phyloP scores from a whole-genome alignment of 2,888 invertebrate species.

The Sesamia inferens region DNA sequence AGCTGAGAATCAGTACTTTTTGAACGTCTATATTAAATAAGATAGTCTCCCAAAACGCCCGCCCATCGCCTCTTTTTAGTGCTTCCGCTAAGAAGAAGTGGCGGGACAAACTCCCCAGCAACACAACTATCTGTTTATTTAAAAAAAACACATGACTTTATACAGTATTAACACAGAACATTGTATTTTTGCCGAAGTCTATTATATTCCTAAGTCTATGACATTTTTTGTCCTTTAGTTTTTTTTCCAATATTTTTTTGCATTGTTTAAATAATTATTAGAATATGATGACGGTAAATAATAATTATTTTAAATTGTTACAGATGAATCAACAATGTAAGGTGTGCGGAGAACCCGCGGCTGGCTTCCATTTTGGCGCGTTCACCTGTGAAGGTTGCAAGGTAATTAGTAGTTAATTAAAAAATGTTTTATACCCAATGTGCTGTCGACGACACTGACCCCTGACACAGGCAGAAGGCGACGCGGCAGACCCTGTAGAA shows the following conservation, averaged over 20 bases:
- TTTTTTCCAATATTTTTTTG: too few relatives aligned
- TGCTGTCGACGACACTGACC: neutral
- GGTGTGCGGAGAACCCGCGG: slow-evolving; percentile 98
- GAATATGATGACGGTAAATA: neutral
- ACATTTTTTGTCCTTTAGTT: too few relatives aligned
- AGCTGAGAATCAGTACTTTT: too few relatives aligned
- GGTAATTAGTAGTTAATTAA: slow-evolving; percentile 87
- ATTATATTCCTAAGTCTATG: neutral
- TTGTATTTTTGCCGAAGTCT: neutral
- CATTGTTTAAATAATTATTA: neutral
- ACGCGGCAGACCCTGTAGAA: neutral
- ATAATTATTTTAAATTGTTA: slow-evolving; percentile 72
- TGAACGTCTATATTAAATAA: too few relatives aligned
- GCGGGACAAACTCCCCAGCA: too few relatives aligned
- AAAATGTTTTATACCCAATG: neutral
- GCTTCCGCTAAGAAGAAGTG: neutral
- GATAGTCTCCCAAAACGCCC: too few relatives aligned
- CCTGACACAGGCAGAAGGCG: neutral
- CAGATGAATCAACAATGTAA: slow-evolving; percentile 99
- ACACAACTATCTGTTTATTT: too few relatives aligned
- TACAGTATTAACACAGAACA: too few relatives aligned
- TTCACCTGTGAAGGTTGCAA: slow-evolving; percentile 98
- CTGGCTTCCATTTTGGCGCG: slow-evolving; percentile 98
- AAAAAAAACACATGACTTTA: too few relatives aligned
- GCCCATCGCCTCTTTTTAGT: neutral